Base-by-base conservation (phyloP, 2,888 invertebrate species). In the Orthosia gracilis region DNA sequence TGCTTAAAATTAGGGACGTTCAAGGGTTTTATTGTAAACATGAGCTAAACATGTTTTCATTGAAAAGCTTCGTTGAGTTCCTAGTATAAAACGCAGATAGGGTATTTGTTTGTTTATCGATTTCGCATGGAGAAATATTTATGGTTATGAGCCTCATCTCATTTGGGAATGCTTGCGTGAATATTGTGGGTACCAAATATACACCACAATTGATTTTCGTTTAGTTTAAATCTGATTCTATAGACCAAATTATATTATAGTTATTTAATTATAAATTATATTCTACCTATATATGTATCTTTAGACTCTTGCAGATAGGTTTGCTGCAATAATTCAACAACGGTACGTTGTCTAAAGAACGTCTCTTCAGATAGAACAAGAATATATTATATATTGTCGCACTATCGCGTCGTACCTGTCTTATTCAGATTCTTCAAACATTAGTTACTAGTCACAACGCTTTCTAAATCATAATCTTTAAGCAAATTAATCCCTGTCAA, bases 1-100 rank as follows among this genome's bases (percentile, higher is more conserved):
- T 90, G 89, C 89, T 91, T 88, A 89, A 91, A 93, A 92, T 92
- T 91, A 91, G 90, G 91, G 91, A 83, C 83, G 89, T 90, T 91
- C 85, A 87, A 88, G 85, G 88, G 89, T 89, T 92, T 90, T 90
- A 91, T 90, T 89, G 89, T 91, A 90, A 90, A 91, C 88, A 89
- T 77, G 78, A 72, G 64, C 85, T 88, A 89, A 90, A 89, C 86
- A 85, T 78, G 66, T 81, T 86, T 83, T 72, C 64, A 76, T 76
- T 73, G 77, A 85, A 83, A 83, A 76, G 73, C 63, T 69, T 55
- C 69, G 62, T 61, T 73, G 69, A 76, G 64, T 65, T 78, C 52
- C 69, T 70, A 63, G 70, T 26, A 69, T 45, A 59, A 54, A 75
- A 57, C 52, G 55, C n/a, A 64, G 68, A 73, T 26, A 64, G 13